phyloP scores from a whole-genome alignment of 2,113 vertebrate genomes.

The Nesogale talazaci region DNA sequence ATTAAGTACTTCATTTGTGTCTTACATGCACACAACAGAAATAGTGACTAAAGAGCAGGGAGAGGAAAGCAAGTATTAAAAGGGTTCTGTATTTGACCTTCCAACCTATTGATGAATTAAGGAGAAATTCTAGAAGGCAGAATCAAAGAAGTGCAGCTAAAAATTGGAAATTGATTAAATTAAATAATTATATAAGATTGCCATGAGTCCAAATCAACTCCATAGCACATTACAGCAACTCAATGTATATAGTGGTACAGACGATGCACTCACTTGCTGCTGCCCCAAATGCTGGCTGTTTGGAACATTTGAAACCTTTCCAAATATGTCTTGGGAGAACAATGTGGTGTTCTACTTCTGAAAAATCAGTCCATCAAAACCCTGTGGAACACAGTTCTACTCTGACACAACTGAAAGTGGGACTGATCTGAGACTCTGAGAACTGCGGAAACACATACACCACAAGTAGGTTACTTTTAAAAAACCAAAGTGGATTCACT shows the following conservation, averaged over 20 bases:
- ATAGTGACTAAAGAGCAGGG: background rate
- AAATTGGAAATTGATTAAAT: too few species aligned
- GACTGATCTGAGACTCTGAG: too few species aligned
- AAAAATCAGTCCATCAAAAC: too few species aligned
- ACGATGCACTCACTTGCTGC: background rate
- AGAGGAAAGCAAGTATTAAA: background rate
- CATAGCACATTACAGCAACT: background rate
- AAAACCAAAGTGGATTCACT: too few species aligned
- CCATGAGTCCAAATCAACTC: background rate
- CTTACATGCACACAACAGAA: background rate
- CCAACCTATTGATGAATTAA: background rate
- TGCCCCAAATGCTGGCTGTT: background rate
- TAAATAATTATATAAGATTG: background rate
- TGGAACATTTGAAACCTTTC: background rate
- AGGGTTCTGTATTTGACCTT: too few species aligned
- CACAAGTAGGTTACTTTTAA: too few species aligned
- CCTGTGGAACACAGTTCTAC: too few species aligned
- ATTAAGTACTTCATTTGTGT: background rate
- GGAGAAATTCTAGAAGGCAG: conserved; percentile 51
- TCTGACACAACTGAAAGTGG: too few species aligned
- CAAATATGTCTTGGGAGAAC: background rate
- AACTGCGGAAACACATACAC: too few species aligned
- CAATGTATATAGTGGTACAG: background rate
- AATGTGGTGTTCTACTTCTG: too few species aligned
- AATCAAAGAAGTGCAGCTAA: too few species aligned